phyloP scores from a whole-genome alignment of 2,113 vertebrate genomes.

The Condylura cristata region DNA sequence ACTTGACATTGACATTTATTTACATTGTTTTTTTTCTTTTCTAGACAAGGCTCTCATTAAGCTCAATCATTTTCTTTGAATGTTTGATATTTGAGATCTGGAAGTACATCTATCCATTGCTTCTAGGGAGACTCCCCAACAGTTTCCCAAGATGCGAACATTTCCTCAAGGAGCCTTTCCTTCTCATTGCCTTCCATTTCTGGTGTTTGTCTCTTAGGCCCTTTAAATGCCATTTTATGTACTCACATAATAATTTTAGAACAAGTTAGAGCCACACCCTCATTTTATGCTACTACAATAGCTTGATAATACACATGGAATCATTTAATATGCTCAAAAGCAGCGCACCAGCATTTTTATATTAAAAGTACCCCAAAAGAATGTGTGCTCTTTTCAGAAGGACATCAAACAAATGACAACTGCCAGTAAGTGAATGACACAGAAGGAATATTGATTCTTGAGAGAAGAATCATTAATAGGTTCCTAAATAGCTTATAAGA shows the following conservation, averaged over 20 bases:
- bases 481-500: conserved; percentile 22
- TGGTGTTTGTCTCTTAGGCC: background rate
- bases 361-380: conserved; percentile 54
- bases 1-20: conserved; percentile 14
- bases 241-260: background rate
- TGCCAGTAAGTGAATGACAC: conserved; percentile 45
- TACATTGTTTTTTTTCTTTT: conserved; percentile 8
- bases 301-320: conserved; percentile 65
- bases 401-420: conserved; percentile 59
- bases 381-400: conserved; percentile 51
- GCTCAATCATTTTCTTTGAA: background rate
- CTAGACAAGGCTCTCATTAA: conserved; percentile 1
- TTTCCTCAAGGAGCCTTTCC: background rate
- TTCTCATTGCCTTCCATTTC: background rate
- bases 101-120: background rate
- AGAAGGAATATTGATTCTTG: conserved; percentile 50
- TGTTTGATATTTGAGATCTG: background rate
- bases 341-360: conserved; percentile 49
- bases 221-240: background rate
- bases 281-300: conserved; percentile 20
- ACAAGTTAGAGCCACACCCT: background rate
- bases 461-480: conserved; percentile 15
- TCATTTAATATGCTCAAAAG: conserved; percentile 53
- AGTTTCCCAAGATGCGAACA: background rate
- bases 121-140: background rate